Base-by-base conservation (phyloP, 2,888 invertebrate genomes). In the Drosophila subquinaria region DNA sequence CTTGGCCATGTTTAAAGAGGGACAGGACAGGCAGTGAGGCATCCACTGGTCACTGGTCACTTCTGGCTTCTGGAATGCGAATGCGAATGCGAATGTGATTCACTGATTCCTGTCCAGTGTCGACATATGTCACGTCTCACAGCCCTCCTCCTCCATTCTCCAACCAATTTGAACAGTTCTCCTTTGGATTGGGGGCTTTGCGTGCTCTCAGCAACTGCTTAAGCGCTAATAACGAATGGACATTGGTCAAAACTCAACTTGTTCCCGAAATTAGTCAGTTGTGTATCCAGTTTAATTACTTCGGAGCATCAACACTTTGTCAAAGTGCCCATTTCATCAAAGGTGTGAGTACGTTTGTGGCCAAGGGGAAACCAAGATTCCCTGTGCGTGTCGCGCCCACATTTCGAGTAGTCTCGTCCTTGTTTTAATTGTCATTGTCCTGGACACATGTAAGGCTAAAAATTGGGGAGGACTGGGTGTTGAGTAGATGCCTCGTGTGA, bases 281-380 rank as follows among this genome's bases (percentile, higher is more conserved):
- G 61, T 63, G 73, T 86, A 90, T 90, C 88, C 89, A 85, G 88
- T 92, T 92, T 92, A 92, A 92, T 92, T 92, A 92, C 92, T 87
- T 65, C 68, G 69, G 73, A 85, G 77, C 80, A 91, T 92, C 91
- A 92, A 89, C 92, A 92, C 92, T 90, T 92, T 89, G 88, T 90
- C 88, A 83, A 90, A 79, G 80, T 90, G 88, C 74, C 76, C 72
- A 69, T 82, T 83, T 87, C 81, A 83, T 81, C 83, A 82, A 87
- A 87, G 85, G 83, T 82, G 81, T 63, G 73, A 52, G 69, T 50
- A 52, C 42, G 38, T 30, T 5, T 55, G 51, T 48, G 52, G 30
- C 23, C 23, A 2, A 20, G 59, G 48, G 65, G 20, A 45, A 17
- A 38, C 15, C 36, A 45, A 51, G 53, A 55, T 20, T 61, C 53